Evolutionary conservation across 2,113 vertebrate species (phyloP).

Genomic region (Labrus mixtus): DNA sequence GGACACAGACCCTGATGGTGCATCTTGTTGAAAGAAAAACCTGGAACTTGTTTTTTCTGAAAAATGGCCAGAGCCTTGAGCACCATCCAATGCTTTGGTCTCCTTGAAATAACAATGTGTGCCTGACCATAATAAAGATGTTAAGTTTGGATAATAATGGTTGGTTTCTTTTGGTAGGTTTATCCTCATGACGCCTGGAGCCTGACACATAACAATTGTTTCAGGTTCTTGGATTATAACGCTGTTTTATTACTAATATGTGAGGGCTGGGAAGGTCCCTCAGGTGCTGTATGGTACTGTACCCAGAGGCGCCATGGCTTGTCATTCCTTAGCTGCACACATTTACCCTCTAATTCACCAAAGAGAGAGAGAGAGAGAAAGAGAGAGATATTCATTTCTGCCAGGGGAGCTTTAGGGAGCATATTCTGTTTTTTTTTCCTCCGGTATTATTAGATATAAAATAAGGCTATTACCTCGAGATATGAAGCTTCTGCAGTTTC

Average conservation of each 20-base stretch:
- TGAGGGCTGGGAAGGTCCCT: constrained; percentile 27
- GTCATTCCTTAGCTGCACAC: constrained; percentile 44
- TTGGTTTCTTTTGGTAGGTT: constrained; percentile 8
- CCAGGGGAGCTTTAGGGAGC: constrained; percentile 33
- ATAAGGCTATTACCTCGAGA: constrained; percentile 44
- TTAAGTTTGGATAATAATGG: background rate
- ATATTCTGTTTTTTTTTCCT: constrained; percentile 31
- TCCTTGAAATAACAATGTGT: background rate
- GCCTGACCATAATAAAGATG: background rate
- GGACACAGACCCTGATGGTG: too few species aligned
- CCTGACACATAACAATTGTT: constrained; percentile 1
- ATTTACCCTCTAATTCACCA: constrained; percentile 49
- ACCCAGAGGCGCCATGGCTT: constrained; percentile 24
- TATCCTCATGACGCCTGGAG: constrained; percentile 9
- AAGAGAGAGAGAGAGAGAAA: constrained; percentile 17
- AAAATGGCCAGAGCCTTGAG: too few species aligned
- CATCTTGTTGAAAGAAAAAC: too few species aligned
- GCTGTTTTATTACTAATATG: constrained; percentile 25
- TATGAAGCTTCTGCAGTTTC: constrained; percentile 27
- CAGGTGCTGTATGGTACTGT: constrained; percentile 28
- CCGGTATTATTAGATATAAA: constrained; percentile 49
- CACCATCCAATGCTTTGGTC: too few species aligned
- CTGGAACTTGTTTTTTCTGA: too few species aligned
- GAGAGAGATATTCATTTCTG: constrained; percentile 44
- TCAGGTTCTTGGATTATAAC: constrained; percentile 27